A percentile compares a stretch with the other conserved stretches of the same genome.
Evolutionary conservation across 2,113 vertebrate genomes (phyloP).

Genomic region (Condylura cristata): DNA sequence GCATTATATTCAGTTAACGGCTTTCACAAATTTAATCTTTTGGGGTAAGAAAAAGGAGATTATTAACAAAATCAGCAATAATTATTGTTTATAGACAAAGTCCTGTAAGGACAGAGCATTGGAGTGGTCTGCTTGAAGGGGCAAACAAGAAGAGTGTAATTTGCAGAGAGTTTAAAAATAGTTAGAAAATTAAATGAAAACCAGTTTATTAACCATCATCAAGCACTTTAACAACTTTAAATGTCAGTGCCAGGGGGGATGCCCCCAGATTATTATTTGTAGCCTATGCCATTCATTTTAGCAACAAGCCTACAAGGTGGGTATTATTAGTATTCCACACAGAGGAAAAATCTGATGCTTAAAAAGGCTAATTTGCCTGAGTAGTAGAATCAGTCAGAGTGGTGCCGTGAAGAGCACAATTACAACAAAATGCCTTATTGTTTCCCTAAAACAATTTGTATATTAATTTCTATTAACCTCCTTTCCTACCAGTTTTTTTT

Average conservation of each 20-base stretch:
- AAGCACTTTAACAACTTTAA: background rate
- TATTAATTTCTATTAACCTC: background rate
- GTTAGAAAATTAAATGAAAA: constrained; percentile 35
- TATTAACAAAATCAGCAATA: background rate
- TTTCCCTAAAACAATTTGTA: background rate
- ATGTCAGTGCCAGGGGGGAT: background rate
- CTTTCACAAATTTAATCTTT: background rate
- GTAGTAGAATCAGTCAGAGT: background rate
- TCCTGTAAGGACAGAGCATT: background rate
- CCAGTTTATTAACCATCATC: background rate
- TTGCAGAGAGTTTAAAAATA: constrained; percentile 1
- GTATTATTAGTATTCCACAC: background rate
- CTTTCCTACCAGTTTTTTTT: background rate
- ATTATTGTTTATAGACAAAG: constrained; percentile 16
- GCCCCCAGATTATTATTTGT: background rate
- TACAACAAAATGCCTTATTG: background rate
- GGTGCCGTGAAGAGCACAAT: background rate
- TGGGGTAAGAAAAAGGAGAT: background rate
- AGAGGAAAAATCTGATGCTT: background rate
- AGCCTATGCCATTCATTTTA: background rate
- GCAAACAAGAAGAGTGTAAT: background rate
- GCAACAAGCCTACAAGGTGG: background rate
- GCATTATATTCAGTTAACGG: background rate
- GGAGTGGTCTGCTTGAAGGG: background rate
- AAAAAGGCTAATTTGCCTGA: background rate